Evolutionary conservation across 1,140 invertebrate species (phyloP).

Genomic region (Drosophila eugracilis): DNA sequence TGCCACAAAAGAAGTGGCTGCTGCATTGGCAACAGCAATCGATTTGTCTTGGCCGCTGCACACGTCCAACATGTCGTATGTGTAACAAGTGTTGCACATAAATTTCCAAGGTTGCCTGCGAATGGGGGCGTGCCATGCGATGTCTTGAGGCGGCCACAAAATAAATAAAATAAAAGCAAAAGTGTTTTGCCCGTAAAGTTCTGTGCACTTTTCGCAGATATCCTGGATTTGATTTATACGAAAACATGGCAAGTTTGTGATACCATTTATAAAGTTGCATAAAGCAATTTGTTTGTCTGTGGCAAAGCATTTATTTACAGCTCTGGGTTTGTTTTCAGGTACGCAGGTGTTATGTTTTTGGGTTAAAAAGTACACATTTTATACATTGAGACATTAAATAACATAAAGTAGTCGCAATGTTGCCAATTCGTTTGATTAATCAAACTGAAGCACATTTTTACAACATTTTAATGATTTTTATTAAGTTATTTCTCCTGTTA

Average conservation of each 20-base stretch:
- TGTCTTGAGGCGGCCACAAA: slow-evolving; percentile 49
- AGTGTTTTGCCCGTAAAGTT: slow-evolving; percentile 35
- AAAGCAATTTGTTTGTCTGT: slow-evolving; percentile 41
- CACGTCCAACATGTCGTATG: slow-evolving; percentile 70
- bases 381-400: too few species aligned
- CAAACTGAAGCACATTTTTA: too few species aligned
- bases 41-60: slow-evolving; percentile 67
- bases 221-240: slow-evolving; percentile 44
- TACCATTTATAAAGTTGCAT: slow-evolving; percentile 45
- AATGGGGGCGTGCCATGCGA: slow-evolving; percentile 1
- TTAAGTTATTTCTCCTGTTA: neutral
- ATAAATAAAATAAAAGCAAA: slow-evolving; percentile 50
- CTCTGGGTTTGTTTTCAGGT: slow-evolving; percentile 1
- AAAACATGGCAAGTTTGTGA: slow-evolving; percentile 45
- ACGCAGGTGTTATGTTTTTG: neutral
- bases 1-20: slow-evolving; percentile 46
- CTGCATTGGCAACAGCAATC: slow-evolving; percentile 44
- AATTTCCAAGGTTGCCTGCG: slow-evolving; percentile 46
- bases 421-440: too few species aligned
- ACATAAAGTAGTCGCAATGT: too few species aligned
- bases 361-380: too few species aligned
- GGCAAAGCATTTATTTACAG: slow-evolving; percentile 18
- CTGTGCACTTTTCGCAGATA: slow-evolving; percentile 32
- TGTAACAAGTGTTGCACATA: slow-evolving; percentile 75
- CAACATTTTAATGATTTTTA: too few species aligned